Percentiles rank a stretch among this genome's conserved stretches.
These are phyloP conservation scores for Drosophila pseudoobscura DNA, from an alignment of 1,140 invertebrate genomes.

Conservation along the genomic window DNA sequence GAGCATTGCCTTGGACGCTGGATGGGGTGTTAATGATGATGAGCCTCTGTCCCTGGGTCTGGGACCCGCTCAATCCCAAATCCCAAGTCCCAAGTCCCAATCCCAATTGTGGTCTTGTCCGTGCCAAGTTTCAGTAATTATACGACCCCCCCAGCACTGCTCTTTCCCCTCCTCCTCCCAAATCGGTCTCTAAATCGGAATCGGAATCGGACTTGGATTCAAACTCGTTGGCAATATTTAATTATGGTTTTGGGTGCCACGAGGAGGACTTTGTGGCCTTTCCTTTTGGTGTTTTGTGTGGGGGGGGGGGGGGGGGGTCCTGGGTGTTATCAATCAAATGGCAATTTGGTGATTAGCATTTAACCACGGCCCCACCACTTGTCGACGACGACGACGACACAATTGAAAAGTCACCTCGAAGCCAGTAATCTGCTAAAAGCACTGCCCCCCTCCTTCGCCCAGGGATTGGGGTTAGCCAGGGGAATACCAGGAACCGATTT, in stretches of 20 bases:
- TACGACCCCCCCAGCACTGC: conserved; percentile 16
- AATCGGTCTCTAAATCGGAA: neutral
- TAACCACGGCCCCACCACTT: conserved; percentile 5
- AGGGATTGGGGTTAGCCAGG: conserved; percentile 24
- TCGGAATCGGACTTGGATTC: conserved; percentile 6
- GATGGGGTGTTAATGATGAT: conserved; percentile 76
- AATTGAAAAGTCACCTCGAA: conserved; percentile 42
- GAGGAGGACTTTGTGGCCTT: conserved; percentile 11
- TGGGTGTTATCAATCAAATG: conserved; percentile 45
- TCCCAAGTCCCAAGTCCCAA: conserved; percentile 4
- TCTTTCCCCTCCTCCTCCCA: neutral
- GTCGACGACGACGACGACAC: neutral
- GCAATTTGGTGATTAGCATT: conserved; percentile 54
- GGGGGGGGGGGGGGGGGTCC: neutral
- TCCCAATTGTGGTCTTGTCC: conserved; percentile 33
- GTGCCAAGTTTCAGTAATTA: conserved; percentile 71
- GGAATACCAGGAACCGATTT: conserved; percentile 20
- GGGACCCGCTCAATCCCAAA: neutral
- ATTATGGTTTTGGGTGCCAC: conserved; percentile 58
- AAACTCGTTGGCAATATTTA: conserved; percentile 64
- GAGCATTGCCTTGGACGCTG: conserved; percentile 37
- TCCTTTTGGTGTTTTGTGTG: conserved; percentile 7
- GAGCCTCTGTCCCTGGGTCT: conserved; percentile 33
- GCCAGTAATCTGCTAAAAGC: conserved; percentile 41
- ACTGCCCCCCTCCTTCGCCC: neutral